phyloP scores from a whole-genome alignment of 2,797 vertebrate species.

The Phrynocephalus vlangalii region DNA sequence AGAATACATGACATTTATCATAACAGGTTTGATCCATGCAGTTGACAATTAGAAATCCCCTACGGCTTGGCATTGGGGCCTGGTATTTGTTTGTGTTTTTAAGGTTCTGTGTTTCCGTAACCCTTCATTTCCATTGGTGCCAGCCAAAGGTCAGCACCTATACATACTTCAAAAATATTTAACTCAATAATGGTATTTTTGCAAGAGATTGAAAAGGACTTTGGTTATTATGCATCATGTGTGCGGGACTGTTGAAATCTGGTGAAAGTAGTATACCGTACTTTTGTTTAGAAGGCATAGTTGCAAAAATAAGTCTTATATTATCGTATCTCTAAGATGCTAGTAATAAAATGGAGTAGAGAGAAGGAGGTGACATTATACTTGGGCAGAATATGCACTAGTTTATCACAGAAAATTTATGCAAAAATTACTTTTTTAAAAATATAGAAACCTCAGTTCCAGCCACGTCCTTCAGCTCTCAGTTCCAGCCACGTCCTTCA shows the following conservation, averaged over 20 bases:
- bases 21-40: slow-evolving; percentile 71
- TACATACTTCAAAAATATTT: slow-evolving; percentile 3
- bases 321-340: slow-evolving; percentile 11
- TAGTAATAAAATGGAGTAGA: too few relatives aligned
- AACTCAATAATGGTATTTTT: not conserved
- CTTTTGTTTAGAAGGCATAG: not conserved
- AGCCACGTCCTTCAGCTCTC: not conserved
- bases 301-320: not conserved
- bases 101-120: slow-evolving; percentile 67
- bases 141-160: slow-evolving; percentile 37
- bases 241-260: slow-evolving; percentile 27
- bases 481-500: not conserved
- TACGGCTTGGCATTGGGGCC: slow-evolving; percentile 54
- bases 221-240: not conserved
- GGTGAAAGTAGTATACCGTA: slow-evolving; percentile 3
- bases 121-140: slow-evolving; percentile 65
- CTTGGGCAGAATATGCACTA: not conserved
- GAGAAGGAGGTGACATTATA: not conserved
- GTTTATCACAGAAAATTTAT: not conserved
- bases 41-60: slow-evolving; percentile 77
- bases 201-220: slow-evolving; percentile 30
- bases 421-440: not conserved
- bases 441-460: not conserved
- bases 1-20: slow-evolving; percentile 81
- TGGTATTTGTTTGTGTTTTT: slow-evolving; percentile 70